Evolutionary conservation across 2,888 invertebrate species (phyloP).

Genomic region (Diadegma fenestrale): DNA sequence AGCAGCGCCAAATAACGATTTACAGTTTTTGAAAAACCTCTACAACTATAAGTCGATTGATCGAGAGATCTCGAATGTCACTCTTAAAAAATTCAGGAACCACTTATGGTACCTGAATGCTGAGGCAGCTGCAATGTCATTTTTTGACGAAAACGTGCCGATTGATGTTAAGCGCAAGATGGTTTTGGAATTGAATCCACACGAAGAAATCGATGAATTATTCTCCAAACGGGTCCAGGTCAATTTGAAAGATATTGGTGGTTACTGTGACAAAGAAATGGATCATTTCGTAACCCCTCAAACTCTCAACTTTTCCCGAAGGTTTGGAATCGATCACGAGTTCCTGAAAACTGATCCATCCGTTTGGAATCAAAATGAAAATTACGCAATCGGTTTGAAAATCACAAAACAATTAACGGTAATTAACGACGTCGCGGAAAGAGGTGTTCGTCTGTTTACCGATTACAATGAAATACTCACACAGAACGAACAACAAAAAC

Average conservation of each 20-base stretch:
- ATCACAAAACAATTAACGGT: conserved; percentile 38
- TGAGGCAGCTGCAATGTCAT: conserved; percentile 51
- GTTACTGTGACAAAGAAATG: conserved; percentile 41
- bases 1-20: conserved; percentile 14
- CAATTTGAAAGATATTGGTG: conserved; percentile 14
- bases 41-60: conserved; percentile 6
- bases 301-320: conserved; percentile 33
- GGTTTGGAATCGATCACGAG: conserved; percentile 35
- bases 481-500: conserved; percentile 29
- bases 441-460: conserved; percentile 16
- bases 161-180: conserved; percentile 57
- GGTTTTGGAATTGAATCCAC: conserved; percentile 43
- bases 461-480: conserved; percentile 42
- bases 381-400: conserved; percentile 22
- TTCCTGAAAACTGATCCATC: conserved; percentile 26
- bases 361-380: conserved; percentile 36
- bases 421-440: conserved; percentile 34
- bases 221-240: conserved; percentile 33
- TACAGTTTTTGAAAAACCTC: conserved; percentile 1
- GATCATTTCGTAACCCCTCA: conserved; percentile 42
- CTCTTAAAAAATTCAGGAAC: conserved; percentile 19
- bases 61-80: conserved; percentile 3
- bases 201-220: conserved; percentile 45
- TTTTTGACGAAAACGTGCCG: conserved; percentile 53
- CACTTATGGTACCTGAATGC: conserved; percentile 30